Base-by-base conservation (phyloP, 2,797 vertebrate genomes). In the Macroramphosus scolopax region DNA sequence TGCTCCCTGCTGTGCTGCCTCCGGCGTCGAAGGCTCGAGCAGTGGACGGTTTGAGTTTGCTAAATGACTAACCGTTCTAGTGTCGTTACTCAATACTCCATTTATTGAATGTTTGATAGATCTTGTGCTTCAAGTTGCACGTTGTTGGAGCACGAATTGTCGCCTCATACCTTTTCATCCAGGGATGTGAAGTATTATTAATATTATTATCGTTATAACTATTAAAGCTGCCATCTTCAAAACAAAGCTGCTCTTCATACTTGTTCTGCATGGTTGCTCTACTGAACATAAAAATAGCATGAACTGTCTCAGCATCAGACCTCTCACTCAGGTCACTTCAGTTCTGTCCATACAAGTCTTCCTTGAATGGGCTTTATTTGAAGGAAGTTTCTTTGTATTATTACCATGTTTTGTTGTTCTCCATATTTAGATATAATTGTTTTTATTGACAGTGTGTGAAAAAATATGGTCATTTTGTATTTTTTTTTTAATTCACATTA, bases 1-100 rank as follows among this genome's bases (percentile, higher is more conserved):
- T 40, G 78, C 81, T 8, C 82, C 89, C 14, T 92, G 88, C 80
- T 87, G 81, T 38, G 54, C 67, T 11, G 77, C 69, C 2, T 52
- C 33, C 5, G 16, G 40, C 45, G 63, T 68, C 0, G 86, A 89
- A 2, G 85, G 78, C 51, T 90, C 86, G 0, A 87, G 80, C 29
- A 84, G 82, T 9, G 75, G 71, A 26, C 80, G 82, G 4, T 71
- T 77, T 26, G 50, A 68, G 16, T 30, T 74, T 0, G 43, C 61
- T 8, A 80, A 83, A 82, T 87, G 82, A 81, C 87, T 85, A 83
- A 65, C 75, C 57, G 72, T 64, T 61, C 24, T 73, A 13, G 17
- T 47, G 8, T 4, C 61, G 5, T 30, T 61, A 33, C 28, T 51
- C 30, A 75, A 72, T 52, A 35, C 58, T 17, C 6, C 77, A 33